Base-by-base conservation (phyloP, 2,888 invertebrate species). In the Piscicola geometra region DNA sequence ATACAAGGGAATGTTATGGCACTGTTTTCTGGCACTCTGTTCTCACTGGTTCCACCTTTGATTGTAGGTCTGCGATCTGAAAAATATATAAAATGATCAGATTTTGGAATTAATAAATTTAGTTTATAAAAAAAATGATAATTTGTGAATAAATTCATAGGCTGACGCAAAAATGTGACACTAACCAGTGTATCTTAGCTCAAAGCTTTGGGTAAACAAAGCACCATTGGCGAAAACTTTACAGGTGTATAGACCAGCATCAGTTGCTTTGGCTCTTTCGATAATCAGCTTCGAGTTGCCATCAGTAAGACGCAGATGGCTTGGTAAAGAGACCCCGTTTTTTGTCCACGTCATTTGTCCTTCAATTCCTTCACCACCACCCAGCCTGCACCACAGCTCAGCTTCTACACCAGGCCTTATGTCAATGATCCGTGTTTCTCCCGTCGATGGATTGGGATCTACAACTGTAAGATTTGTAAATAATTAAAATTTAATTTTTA, bases 211-310 rank as follows among this genome's bases (percentile, higher is more conserved):
- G 25, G 25, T 56, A n/a, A 18, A 25, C 15, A 56, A 5, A 9
- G n/a, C 5, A 5, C 60, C 60, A 5, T 56, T 18, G 60, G 21
- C 60, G 5, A n/a, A 21, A 3, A 25, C 60, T 56, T 18, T 21
- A 21, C 60, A 56, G n/a, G 60, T 56, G 60, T 56, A 56, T 5
- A 56, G 21, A 25, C 60, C 60, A 25, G 25, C 60, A 56, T 56
- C 60, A 25, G 60, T 18, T 56, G 60, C 25, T 21, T 18, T 25
- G 21, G 60, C 60, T 25, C 60, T 56, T 18, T 56, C 60, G n/a
- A 56, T 56, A 18, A 56, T 21, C 60, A 56, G n/a, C n/a, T 21
- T 56, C 15, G 60, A 56, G 60, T 56, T 21, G 3, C 60, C 25
- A 5, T 56, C 60, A 5, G 5, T 25, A 5, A 56, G 25, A 3